Conservation (phyloP, 2,797 vertebrate species). For the Melanotaenia nigrans region DNA sequence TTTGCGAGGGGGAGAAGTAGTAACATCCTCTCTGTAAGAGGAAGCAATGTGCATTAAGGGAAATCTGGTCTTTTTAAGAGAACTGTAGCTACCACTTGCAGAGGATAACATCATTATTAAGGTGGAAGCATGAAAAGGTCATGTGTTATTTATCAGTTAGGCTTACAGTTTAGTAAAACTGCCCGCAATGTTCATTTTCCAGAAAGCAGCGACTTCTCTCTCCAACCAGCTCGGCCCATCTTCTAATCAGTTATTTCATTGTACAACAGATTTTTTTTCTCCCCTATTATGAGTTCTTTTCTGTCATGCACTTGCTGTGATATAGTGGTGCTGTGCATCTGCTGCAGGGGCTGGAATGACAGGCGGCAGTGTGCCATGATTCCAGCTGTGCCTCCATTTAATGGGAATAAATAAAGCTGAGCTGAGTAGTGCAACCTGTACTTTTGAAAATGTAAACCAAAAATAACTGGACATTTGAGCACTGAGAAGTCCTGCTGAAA, state of each 20-base stretch:
- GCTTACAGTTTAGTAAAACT: conserved; percentile 45
- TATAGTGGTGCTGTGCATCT: neutral
- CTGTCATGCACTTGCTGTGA: conserved; percentile 10
- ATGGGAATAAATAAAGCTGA: neutral
- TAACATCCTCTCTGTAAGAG: conserved; percentile 64
- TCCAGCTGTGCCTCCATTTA: neutral
- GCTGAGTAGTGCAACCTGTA: neutral
- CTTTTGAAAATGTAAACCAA: neutral
- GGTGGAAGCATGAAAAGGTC: neutral
- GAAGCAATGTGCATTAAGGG: conserved; percentile 46
- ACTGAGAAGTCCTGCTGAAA: neutral
- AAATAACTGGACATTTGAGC: neutral
- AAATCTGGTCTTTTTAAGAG: conserved; percentile 34
- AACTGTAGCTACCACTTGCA: neutral
- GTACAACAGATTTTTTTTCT: conserved; percentile 34
- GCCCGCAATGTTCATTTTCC: conserved; percentile 32
- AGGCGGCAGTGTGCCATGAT: neutral
- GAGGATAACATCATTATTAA: neutral
- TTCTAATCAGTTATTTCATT: conserved; percentile 38
- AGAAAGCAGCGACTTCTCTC: conserved; percentile 44
- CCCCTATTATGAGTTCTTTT: neutral
- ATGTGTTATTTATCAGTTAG: conserved; percentile 35
- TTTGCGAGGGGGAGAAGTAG: conserved; percentile 10
- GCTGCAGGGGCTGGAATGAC: neutral
- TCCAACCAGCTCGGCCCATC: conserved; percentile 14